Evolutionary conservation across 2,888 invertebrate species (phyloP), one percentile per base, ranked within the genome.

Genomic region (Notodonta ziczac): DNA sequence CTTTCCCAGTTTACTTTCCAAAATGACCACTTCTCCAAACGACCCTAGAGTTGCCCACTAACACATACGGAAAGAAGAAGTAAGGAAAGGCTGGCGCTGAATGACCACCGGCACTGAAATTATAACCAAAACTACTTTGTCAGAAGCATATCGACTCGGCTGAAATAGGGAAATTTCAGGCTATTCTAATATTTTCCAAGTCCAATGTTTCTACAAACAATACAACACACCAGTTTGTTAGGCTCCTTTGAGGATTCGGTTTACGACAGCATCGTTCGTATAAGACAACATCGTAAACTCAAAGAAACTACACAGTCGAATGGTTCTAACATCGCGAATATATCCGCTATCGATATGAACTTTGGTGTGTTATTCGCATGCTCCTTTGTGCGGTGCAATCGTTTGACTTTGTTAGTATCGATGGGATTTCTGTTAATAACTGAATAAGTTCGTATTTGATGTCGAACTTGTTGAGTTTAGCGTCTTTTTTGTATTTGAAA

Each of bases 181-280:
- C 24, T 13, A 6, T 51, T 51, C 4, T 56, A 59, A 52, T 53
- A 55, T 16, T 57, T 39, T 24, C n/a, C 6, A 66, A 60, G 65
- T 66, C 52, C 67, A 0, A 48, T 69, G 74, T 57, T 56, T 58
- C 48, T 48, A 2, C 52, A 12, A 53, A 46, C 65, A 59, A 66
- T 24, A 24, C 24, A 24, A 63, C 58, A 56, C 58, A 61, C 59
- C 65, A 67, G 74, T 80, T 83, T 77, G 81, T 83, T 83, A 83
- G 81, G 77, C 83, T 78, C 81, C 86, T 84, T 82, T 78, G 87
- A 84, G 86, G 77, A 84, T 87, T 84, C 78, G 71, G 78, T 87
- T 86, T 86, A 87, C 83, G 84, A 76, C 66, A 64, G 63, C 55
- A 55, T 67, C 55, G 65, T 69, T 66, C 55, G 66, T 69, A 66